Evolutionary conservation across 2,888 invertebrate species (phyloP), one percentile per base, ranked within the genome.

Genomic region (Polyommatus iphigenia): DNA sequence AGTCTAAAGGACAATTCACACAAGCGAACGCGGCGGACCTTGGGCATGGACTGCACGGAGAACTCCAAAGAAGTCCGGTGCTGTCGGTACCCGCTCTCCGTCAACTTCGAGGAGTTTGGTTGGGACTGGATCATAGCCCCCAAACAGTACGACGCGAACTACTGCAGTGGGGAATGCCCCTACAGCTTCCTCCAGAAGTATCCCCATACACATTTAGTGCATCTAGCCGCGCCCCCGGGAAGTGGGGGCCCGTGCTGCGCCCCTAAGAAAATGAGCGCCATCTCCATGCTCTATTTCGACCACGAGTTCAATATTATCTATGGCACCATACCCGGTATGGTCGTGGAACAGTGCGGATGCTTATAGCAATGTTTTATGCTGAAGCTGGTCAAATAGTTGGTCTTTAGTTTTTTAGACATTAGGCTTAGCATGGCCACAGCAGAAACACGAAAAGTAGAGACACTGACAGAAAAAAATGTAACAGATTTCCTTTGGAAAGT

Each of bases 71-170:
- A 98, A 85, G 95, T 96, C 46, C 95, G 98, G 73, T 99, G 99
- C 92, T 99, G 99, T 87, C 96, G 99, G 5, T 99, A 98, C 90
- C 98, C 99, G 0, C 95, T 99, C 71, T 96, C 96, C 18, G 98
- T 99, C 20, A 98, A 99, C 94, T 99, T 99, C 89, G 97, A 97
- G 83, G 96, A 97, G 86, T 98, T 99, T 87, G 99, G 99, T 41
- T 99, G 99, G 98, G 98, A 99, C 87, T 99, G 99, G 97, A 98
- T 99, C 85, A 98, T 99, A 79, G 99, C 99, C 0, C 99, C 99
- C 0, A 98, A 98, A 85, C 95, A 96, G 80, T 99, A 99, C 94
- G 97, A 98, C 86, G 99, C 99, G 8, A 98, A 98, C 92, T 99
- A 99, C 93, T 99, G 99, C 93, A 96, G 98, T 78, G 99, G 99